phyloP scores from a whole-genome alignment of 2,113 vertebrate species.

The Notothenia coriiceps region DNA sequence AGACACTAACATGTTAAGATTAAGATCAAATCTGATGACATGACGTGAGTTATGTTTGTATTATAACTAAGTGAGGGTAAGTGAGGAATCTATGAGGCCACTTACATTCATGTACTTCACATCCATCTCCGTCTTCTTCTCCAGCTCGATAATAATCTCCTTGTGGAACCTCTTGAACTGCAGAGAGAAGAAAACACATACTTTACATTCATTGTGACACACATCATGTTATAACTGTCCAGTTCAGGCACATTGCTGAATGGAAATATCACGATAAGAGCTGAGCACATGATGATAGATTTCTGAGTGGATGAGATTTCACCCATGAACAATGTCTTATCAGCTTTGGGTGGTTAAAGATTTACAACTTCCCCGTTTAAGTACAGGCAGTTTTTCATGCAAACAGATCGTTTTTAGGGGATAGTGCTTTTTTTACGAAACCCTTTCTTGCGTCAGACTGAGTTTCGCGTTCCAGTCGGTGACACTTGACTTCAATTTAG shows the following conservation, averaged over 20 bases:
- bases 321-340: constrained; percentile 47
- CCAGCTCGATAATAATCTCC: constrained; percentile 93
- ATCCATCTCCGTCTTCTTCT: constrained; percentile 97
- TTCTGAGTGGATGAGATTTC: constrained; percentile 34
- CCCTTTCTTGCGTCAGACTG: background rate
- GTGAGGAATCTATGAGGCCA: constrained; percentile 18
- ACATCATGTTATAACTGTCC: background rate
- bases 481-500: background rate
- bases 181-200: constrained; percentile 45
- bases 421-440: too few relatives aligned
- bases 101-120: constrained; percentile 98
- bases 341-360: constrained; percentile 66
- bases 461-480: background rate
- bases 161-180: constrained; percentile 95
- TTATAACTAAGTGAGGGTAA: too few relatives aligned
- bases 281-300: constrained; percentile 38
- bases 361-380: constrained; percentile 41
- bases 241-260: constrained; percentile 18
- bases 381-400: background rate
- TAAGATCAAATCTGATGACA: too few relatives aligned
- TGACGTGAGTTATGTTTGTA: too few relatives aligned
- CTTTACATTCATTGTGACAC: constrained; percentile 11
- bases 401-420: background rate
- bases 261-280: constrained; percentile 19
- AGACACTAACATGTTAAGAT: too few relatives aligned